Conservation (phyloP, 2,113 vertebrate genomes). For the Rhineura floridana region DNA sequence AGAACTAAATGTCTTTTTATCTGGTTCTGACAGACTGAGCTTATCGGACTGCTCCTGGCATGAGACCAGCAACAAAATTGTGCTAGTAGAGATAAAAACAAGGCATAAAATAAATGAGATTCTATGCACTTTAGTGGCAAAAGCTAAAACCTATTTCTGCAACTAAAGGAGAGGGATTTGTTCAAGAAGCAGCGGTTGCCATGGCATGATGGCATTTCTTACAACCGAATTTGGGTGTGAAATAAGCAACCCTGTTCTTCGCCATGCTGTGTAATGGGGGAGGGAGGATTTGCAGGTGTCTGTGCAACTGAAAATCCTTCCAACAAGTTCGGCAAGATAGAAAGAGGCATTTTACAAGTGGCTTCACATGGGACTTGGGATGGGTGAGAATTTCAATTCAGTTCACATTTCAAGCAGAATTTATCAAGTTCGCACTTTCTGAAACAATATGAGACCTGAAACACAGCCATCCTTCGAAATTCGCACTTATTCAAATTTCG, state of each 20-base stretch:
- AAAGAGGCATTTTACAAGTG: constrained; percentile 9
- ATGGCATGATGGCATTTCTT: neutral
- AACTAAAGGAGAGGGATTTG: neutral
- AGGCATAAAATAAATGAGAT: constrained; percentile 15
- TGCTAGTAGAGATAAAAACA: neutral
- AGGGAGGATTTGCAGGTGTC: constrained; percentile 43
- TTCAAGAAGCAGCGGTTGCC: neutral
- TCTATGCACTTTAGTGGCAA: neutral
- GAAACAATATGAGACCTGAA: too few relatives aligned
- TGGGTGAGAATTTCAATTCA: too few relatives aligned
- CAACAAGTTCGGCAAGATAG: constrained; percentile 30
- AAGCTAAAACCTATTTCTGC: constrained; percentile 31
- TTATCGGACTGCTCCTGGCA: constrained; percentile 12
- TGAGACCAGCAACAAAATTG: constrained; percentile 25
- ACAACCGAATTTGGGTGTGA: neutral
- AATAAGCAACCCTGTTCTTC: neutral
- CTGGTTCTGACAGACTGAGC: constrained; percentile 14
- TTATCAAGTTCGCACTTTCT: too few relatives aligned
- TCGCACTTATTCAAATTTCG: too few relatives aligned
- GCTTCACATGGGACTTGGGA: too few relatives aligned
- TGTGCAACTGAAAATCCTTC: neutral
- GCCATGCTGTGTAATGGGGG: neutral
- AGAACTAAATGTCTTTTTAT: constrained; percentile 3
- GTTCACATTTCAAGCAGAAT: too few relatives aligned
- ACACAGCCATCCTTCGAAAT: too few relatives aligned